phyloP scores from a whole-genome alignment of 2,888 invertebrate genomes.

The Nymphalis polychloros region DNA sequence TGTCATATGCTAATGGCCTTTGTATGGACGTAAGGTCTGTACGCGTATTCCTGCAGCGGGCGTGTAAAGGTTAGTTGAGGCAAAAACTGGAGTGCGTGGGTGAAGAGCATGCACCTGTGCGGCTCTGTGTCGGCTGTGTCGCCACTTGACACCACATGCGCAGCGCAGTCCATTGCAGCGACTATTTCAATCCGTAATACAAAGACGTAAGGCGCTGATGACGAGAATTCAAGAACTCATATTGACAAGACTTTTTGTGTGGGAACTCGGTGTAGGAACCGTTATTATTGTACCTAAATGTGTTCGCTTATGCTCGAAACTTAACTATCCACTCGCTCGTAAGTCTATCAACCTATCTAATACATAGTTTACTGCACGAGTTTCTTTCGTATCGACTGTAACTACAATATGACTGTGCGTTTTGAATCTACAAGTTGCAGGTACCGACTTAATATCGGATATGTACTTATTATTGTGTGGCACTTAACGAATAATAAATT shows the following conservation, averaged over 20 bases:
- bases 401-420: too few species aligned
- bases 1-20: slow-evolving; percentile 13
- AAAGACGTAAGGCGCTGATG: not conserved
- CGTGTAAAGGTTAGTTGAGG: slow-evolving; percentile 11
- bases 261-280: slow-evolving; percentile 3
- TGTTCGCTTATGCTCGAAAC: not conserved
- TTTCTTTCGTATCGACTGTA: not conserved
- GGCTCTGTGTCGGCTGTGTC: not conserved
- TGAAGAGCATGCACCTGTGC: slow-evolving; percentile 37
- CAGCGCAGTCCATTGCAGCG: not conserved
- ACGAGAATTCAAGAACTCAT: not conserved
- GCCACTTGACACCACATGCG: slow-evolving; percentile 39
- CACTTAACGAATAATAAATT: too few species aligned
- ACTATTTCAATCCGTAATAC: not conserved
- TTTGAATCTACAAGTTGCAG: too few species aligned
- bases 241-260: slow-evolving; percentile 4
- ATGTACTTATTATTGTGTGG: too few species aligned
- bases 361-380: not conserved
- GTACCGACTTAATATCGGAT: too few species aligned
- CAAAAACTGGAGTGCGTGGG: slow-evolving; percentile 26
- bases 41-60: not conserved
- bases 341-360: too few species aligned
- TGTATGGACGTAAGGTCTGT: slow-evolving; percentile 1
- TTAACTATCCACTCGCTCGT: not conserved
- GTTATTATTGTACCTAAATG: not conserved